Evolutionary conservation across 2,113 vertebrate species (phyloP), one percentile per base, ranked within the genome.

Genomic region (Oncorhynchus clarkii): DNA sequence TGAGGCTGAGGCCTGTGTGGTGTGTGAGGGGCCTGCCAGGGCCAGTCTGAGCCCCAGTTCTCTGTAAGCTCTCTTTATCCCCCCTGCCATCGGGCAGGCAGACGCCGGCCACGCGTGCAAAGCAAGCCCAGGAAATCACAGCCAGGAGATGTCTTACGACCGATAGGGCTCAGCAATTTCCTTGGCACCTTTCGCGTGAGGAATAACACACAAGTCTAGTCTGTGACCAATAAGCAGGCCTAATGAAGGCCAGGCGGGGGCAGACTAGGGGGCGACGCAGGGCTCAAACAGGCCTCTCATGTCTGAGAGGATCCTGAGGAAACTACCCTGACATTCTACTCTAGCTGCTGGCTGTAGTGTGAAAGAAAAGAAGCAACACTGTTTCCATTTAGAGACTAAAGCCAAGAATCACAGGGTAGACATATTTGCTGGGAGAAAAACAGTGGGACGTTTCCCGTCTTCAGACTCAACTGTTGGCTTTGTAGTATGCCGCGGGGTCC

Each of bases 181-280:
- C 93, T 92, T 85, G 80, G 87, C 91, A 94, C 94, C 92, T 94
- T 93, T 92, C 87, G 86, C 80, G 91, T 88, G 90, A 91, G 85
- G 86, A 86, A 84, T 92, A 93, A 92, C 85, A 92, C 90, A 88
- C 78, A 18, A 78, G 78, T 85, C 77, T 82, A 77, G 82, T 89
- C 66, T 0, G 70, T 90, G 94, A 90, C 91, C 93, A 95, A 95
- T 96, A 91, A 94, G 84, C 66, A 69, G 49, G 11, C 80, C 71
- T 94, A 95, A 95, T 95, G 90, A 94, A 94, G 66, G 84, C 85
- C 93, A 95, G 93, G 78, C 83, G 71, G 86, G 66, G 54, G 31
- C 34, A 39, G 48, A 51, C 49, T 51, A 16, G n/a, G 39, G 71
- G 81, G 72, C 78, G 77, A 82, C 74, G 80, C 80, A 73, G 78